Base-by-base conservation (phyloP, 1,140 invertebrate species). In the Galleria mellonella region DNA sequence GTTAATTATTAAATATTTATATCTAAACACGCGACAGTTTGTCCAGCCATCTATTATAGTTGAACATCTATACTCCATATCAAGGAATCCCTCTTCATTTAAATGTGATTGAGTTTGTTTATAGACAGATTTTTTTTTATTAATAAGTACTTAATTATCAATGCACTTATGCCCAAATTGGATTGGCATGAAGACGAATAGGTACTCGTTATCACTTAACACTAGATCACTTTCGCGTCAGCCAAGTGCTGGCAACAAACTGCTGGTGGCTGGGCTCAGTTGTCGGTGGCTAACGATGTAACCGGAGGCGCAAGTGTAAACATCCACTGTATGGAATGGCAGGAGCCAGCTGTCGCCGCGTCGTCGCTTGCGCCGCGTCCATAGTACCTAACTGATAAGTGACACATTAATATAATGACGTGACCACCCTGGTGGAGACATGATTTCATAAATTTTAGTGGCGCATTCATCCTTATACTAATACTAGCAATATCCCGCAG, bases 221-320 rank as follows among this genome's bases (percentile, higher is more conserved):
- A 56, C 50, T 47, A 17, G 13, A 28, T 58, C 71, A 81, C 70
- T 69, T 60, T 75, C 61, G 59, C 55, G 49, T 64, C 44, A 45
- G 51, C 28, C 66, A 63, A 72, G 55, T 52, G 72, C 61, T 69
- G 63, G 55, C 52, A 49, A 66, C 48, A 62, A 58, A 83, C 78
- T 83, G 76, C 51, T 78, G 72, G 53, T 53, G 46, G 32, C 32
- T 23, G 28, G 17, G 49, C 51, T 43, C 36, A 46, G 47, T 33
- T 51, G 62, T 55, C 65, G 62, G 17, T 23, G 47, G 52, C 60
- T 63, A 67, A 66, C 68, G 64, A 76, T 61, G 78, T 55, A 81
- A 83, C 69, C 74, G 70, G 78, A 83, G 65, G 62, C 59, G 40
- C 15, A 38, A 73, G 50, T 81, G 54, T 83, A 83, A 83, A 83